phyloP scores from a whole-genome alignment of 2,797 vertebrate species.

The Aselliscus stoliczkanus region DNA sequence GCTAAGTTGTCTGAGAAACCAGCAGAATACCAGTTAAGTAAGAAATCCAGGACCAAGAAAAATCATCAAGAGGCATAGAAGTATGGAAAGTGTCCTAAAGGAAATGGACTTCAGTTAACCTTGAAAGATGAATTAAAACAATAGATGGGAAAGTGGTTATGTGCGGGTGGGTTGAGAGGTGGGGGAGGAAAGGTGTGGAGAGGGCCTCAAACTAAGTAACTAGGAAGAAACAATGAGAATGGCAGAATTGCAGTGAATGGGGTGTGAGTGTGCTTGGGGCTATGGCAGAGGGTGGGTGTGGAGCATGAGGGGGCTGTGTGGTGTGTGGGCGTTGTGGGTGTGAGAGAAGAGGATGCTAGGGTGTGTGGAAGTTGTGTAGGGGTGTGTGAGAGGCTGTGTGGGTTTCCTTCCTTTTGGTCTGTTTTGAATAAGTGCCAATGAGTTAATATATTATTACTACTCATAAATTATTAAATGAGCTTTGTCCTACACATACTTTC shows the following conservation, averaged over 20 bases:
- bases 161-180: neutral
- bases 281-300: neutral
- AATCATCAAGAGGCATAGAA: neutral
- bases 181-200: neutral
- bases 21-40: slow-evolving; percentile 30
- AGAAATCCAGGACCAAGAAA: slow-evolving; percentile 37
- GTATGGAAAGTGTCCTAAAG: slow-evolving; percentile 26
- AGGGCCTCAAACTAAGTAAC: neutral
- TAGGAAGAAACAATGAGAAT: neutral
- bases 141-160: neutral
- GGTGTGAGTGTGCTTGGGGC: neutral
- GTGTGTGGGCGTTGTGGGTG: neutral
- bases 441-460: neutral
- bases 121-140: slow-evolving; percentile 40
- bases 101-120: slow-evolving; percentile 10
- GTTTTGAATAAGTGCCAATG: slow-evolving; percentile 13
- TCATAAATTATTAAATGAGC: neutral
- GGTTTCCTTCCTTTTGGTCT: neutral
- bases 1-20: slow-evolving; percentile 25
- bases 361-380: no score
- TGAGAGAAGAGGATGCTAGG: no score
- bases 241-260: neutral
- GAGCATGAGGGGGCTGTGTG: neutral
- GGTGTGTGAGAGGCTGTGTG: no score
- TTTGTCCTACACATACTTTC: neutral